Percentiles rank a stretch among this genome's conserved stretches.
These are phyloP conservation scores for Erpetoichthys calabaricus DNA, from an alignment of 2,797 vertebrate genomes.

Conservation along the genomic window DNA sequence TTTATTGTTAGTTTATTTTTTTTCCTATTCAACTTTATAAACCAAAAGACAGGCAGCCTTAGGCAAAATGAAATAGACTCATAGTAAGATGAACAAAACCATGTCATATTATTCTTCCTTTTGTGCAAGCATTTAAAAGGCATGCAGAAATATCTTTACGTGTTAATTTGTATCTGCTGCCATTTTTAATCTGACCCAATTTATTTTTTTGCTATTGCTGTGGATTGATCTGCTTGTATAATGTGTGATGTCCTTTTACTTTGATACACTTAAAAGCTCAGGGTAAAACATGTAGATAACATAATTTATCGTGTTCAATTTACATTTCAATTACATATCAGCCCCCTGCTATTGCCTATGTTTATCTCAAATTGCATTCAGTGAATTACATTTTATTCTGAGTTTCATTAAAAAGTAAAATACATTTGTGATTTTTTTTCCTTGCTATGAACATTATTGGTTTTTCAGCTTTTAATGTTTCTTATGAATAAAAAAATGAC, in stretches of 20 bases:
- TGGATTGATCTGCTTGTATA: not conserved
- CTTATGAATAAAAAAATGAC: no score
- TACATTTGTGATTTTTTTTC: no score
- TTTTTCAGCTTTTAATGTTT: no score
- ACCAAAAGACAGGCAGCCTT: conserved; percentile 53
- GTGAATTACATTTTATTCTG: not conserved
- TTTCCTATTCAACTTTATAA: conserved; percentile 32
- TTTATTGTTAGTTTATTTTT: conserved; percentile 1
- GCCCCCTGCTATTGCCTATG: not conserved
- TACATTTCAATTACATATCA: not conserved
- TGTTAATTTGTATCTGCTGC: no score
- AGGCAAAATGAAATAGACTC: conserved; percentile 42
- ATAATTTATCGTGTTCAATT: not conserved
- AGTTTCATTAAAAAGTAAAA: no score
- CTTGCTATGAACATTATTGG: no score
- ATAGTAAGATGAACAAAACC: no score
- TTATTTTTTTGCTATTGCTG: no score
- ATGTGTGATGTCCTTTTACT: not conserved
- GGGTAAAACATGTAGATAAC: not conserved
- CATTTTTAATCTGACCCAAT: no score
- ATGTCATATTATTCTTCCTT: no score
- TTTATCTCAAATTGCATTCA: not conserved
- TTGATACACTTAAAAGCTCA: not conserved
- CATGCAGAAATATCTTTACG: no score
- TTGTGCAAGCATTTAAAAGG: no score